phyloP scores from a whole-genome alignment of 2,113 vertebrate genomes.

The Epinephelus fuscoguttatus region DNA sequence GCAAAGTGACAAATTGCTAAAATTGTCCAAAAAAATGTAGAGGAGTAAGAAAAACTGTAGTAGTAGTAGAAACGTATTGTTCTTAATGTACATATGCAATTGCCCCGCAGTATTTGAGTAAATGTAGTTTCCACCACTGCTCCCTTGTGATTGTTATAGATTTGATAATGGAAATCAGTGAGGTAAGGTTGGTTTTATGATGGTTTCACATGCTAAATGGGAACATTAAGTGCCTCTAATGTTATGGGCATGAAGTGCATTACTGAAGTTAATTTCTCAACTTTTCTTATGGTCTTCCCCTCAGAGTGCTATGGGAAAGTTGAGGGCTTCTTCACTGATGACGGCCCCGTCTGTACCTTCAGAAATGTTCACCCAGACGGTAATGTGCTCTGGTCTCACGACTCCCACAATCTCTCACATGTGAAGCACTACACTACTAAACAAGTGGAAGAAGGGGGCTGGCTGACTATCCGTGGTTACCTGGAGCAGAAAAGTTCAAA shows the following conservation, averaged over 20 bases:
- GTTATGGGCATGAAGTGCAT: neutral
- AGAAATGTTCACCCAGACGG: conserved; percentile 55
- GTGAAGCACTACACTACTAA: neutral
- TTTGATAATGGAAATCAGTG: neutral
- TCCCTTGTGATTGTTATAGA: neutral
- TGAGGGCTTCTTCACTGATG: rapidly evolving
- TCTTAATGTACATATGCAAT: neutral
- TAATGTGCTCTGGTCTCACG: conserved; percentile 73
- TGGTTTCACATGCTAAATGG: neutral
- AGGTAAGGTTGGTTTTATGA: neutral
- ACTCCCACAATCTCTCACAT: conserved; percentile 29
- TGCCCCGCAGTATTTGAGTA: neutral
- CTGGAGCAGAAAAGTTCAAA: neutral
- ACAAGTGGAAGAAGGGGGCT: conserved; percentile 31
- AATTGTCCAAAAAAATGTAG: neutral
- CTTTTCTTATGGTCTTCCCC: conserved; percentile 11
- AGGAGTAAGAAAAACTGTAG: neutral
- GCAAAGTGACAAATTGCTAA: neutral
- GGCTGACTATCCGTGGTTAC: conserved; percentile 55
- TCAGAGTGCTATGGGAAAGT: conserved; percentile 51
- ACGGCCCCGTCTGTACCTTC: conserved; percentile 62
- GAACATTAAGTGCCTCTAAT: neutral
- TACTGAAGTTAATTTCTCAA: neutral
- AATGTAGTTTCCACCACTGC: neutral
- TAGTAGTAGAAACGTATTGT: too few species aligned